A percentile compares a stretch with the other conserved stretches of the same genome.
phyloP scores from a whole-genome alignment of 2,797 vertebrate genomes.

The Capromys pilorides region DNA sequence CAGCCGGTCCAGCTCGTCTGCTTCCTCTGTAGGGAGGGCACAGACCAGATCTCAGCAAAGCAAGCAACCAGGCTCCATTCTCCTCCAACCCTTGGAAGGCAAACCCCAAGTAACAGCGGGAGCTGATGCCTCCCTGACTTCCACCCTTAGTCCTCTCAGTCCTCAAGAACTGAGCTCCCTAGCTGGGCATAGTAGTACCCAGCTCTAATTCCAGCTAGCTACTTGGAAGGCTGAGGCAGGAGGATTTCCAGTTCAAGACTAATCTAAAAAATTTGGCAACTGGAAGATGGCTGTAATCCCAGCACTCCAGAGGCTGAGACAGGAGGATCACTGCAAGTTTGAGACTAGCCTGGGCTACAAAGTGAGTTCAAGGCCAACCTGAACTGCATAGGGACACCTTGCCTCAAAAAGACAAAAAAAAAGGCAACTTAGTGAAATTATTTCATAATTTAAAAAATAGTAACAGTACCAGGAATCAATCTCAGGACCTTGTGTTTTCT shows the following conservation, averaged over 20 bases:
- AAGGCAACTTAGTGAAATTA: too few species aligned
- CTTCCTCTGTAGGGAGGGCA: constrained; percentile 85
- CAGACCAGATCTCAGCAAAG: not conserved
- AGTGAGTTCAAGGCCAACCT: too few species aligned
- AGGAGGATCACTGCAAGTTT: too few species aligned
- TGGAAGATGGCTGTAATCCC: not conserved
- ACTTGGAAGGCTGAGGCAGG: not conserved
- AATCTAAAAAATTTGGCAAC: not conserved
- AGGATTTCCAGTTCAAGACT: not conserved
- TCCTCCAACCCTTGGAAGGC: not conserved
- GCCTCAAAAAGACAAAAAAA: not conserved
- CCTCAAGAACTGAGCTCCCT: not conserved
- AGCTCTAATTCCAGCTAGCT: not conserved
- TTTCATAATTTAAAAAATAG: not conserved
- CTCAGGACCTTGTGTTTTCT: too few species aligned
- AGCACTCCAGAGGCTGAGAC: too few species aligned
- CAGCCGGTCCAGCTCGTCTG: constrained; percentile 91
- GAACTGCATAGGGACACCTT: too few species aligned
- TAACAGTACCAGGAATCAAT: too few species aligned
- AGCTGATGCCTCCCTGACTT: not conserved
- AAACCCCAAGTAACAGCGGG: not conserved
- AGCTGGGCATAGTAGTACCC: not conserved
- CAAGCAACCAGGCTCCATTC: not conserved
- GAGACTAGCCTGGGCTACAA: too few species aligned
- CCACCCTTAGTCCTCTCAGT: not conserved